Conservation (phyloP, 2,797 vertebrate species). For the Apodemus agrarius region DNA sequence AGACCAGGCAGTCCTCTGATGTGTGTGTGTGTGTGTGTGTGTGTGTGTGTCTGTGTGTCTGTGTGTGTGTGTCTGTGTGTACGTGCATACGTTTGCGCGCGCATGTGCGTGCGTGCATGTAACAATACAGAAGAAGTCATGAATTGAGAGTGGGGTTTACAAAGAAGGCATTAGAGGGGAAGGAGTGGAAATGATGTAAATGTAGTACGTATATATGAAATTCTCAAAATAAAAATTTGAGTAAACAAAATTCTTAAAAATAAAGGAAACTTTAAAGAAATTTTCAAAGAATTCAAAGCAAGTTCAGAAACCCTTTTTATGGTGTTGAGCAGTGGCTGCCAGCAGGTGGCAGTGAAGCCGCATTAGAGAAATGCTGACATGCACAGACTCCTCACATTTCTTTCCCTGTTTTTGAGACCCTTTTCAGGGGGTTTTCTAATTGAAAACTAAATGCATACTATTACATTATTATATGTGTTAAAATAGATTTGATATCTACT, state of each 20-base stretch:
- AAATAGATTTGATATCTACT: conserved; percentile 26
- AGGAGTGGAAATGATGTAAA: background rate
- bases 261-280: background rate
- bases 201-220: background rate
- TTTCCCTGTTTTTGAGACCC: background rate
- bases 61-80: background rate
- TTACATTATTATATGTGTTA: conserved; percentile 8
- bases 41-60: too few species aligned
- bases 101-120: background rate
- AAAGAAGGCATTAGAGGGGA: background rate
- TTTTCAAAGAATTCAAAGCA: background rate
- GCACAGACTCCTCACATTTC: background rate
- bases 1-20: background rate
- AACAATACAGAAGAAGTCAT: background rate
- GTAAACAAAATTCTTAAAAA: background rate
- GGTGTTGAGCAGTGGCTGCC: background rate
- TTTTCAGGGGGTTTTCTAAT: conserved; percentile 56
- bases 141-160: background rate
- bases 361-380: background rate
- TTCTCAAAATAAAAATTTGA: background rate
- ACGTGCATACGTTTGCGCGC: background rate
- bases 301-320: background rate
- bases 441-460: conserved; percentile 25
- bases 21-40: too few species aligned
- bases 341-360: conserved; percentile 40